These are phyloP conservation scores for Lophius americanus DNA, from an alignment of 2,797 vertebrate species.

Conservation along the genomic window DNA sequence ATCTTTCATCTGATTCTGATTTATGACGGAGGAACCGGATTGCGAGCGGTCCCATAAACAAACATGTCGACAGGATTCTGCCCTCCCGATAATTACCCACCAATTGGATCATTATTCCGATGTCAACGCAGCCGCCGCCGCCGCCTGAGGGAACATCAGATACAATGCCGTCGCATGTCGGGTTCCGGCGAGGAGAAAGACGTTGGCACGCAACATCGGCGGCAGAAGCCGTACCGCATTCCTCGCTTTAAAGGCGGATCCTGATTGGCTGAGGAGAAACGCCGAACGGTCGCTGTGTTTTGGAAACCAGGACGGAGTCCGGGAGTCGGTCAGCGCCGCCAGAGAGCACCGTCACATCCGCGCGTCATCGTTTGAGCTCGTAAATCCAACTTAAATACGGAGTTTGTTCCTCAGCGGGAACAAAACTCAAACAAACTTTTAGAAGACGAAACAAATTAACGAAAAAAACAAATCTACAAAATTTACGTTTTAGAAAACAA, in stretches of 20 bases:
- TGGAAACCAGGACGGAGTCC: conserved; percentile 5
- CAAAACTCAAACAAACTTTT: too few relatives aligned
- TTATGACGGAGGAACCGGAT: neutral
- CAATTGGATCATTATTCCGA: conserved; percentile 10
- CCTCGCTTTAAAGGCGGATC: neutral
- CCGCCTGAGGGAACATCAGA: neutral
- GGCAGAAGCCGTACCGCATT: conserved; percentile 1
- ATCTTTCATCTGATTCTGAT: neutral
- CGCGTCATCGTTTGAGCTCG: too few relatives aligned
- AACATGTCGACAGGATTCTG: neutral
- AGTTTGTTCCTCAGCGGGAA: too few relatives aligned
- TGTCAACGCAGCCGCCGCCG: neutral
- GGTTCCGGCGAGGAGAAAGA: neutral
- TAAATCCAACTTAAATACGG: too few relatives aligned
- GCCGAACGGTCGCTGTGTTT: conserved; percentile 7
- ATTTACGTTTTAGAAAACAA: too few relatives aligned
- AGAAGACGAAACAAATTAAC: too few relatives aligned
- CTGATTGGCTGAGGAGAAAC: conserved; percentile 9
- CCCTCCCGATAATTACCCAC: neutral
- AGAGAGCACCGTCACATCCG: too few relatives aligned
- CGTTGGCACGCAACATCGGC: conserved; percentile 1
- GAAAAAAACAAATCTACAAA: too few relatives aligned
- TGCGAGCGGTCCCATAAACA: neutral
- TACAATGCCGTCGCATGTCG: conserved; percentile 21
- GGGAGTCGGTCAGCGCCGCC: too few relatives aligned